phyloP scores from a whole-genome alignment of 2,888 invertebrate genomes.

The Xestia ashworthii region DNA sequence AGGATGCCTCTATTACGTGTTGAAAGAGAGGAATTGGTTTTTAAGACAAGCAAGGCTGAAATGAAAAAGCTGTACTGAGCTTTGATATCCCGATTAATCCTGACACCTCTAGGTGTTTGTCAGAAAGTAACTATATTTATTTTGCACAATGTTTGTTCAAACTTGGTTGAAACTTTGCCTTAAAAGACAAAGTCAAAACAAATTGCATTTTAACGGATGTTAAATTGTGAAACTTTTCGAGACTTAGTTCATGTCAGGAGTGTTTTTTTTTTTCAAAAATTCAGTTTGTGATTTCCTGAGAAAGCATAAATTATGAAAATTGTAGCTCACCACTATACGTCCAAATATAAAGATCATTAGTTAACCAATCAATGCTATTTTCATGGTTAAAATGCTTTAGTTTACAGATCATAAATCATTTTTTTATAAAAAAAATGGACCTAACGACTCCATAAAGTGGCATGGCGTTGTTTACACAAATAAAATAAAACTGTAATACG shows the following conservation, averaged over 20 bases:
- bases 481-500: slow-evolving; percentile 81
- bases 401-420: slow-evolving; percentile 80
- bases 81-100: no score
- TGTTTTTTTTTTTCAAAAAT: neutral
- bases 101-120: neutral
- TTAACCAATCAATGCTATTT: slow-evolving; percentile 46
- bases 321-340: neutral
- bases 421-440: slow-evolving; percentile 74
- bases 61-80: neutral
- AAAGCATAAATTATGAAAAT: neutral
- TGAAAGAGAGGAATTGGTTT: neutral
- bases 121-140: neutral
- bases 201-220: neutral
- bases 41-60: neutral
- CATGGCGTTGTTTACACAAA: slow-evolving; percentile 78
- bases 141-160: neutral
- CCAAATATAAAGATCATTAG: slow-evolving; percentile 28
- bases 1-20: no score
- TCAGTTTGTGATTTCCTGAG: neutral
- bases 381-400: slow-evolving; percentile 54
- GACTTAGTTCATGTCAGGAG: neutral
- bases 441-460: slow-evolving; percentile 81
- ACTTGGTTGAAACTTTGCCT: neutral
- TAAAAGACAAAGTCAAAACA: neutral
- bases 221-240: neutral